Evolutionary conservation across 2,888 invertebrate species (phyloP).

Genomic region (Sphaerophoria taeniata): DNA sequence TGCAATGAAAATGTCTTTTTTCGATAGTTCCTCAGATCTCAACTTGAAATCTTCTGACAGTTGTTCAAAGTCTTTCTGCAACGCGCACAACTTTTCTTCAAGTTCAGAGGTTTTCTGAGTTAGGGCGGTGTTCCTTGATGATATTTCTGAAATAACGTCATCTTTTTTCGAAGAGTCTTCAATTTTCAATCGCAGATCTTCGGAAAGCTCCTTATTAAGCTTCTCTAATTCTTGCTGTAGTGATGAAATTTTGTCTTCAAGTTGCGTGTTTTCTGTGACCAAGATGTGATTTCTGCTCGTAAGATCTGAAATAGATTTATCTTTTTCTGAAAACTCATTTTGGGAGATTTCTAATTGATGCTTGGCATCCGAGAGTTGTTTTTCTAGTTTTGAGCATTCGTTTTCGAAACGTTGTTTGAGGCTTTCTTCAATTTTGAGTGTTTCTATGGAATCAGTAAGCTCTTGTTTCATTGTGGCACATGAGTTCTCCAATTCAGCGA

Average conservation of each 20-base stretch:
- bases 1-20: neutral
- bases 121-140: neutral
- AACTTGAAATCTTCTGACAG: slow-evolving; percentile 33
- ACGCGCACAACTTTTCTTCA: neutral
- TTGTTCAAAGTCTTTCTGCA: slow-evolving; percentile 24
- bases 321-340: slow-evolving; percentile 10
- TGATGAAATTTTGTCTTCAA: neutral
- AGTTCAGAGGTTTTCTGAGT: neutral
- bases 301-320: neutral
- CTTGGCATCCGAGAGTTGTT: neutral
- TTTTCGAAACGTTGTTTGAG: slow-evolving; percentile 4
- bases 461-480: neutral
- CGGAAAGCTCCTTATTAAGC: neutral
- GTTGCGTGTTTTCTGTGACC: neutral
- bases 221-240: slow-evolving; percentile 20
- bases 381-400: slow-evolving; percentile 26
- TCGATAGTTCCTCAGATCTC: neutral
- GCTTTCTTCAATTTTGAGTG: neutral
- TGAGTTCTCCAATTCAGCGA: neutral
- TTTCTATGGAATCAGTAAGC: slow-evolving; percentile 8
- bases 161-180: slow-evolving; percentile 35
- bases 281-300: neutral
- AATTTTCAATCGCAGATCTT: slow-evolving; percentile 17
- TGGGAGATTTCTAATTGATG: neutral
- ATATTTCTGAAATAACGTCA: slow-evolving; percentile 17